phyloP scores from a whole-genome alignment of 64 coral and sea anemone species.

The Pocillopora damicornis region DNA sequence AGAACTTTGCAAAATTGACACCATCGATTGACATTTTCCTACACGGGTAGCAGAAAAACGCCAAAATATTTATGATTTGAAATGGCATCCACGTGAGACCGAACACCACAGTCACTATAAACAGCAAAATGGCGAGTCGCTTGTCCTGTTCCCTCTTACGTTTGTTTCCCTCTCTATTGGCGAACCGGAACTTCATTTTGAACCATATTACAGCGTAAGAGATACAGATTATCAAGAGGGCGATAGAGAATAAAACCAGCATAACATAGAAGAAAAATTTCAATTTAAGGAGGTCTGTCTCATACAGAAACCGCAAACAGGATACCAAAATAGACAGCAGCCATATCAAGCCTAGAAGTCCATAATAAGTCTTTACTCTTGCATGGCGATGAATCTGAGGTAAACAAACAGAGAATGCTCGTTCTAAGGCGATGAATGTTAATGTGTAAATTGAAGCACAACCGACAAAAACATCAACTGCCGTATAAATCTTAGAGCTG shows the following conservation, averaged over 20 bases:
- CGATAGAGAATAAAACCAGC: constrained; percentile 54
- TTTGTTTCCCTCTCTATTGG: constrained; percentile 45
- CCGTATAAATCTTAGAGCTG: constrained; percentile 42
- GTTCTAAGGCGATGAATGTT: constrained; percentile 71
- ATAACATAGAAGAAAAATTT: constrained; percentile 80
- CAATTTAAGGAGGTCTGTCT: constrained; percentile 41
- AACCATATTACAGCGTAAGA: constrained; percentile 70
- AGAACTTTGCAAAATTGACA: constrained; percentile 68
- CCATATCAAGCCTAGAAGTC: constrained; percentile 61
- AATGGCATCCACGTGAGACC: constrained; percentile 85
- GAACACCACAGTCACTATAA: constrained; percentile 63
- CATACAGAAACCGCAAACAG: constrained; percentile 47
- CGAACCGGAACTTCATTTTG: constrained; percentile 82
- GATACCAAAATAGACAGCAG: constrained; percentile 53
- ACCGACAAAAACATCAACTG: constrained; percentile 79
- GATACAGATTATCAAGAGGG: constrained; percentile 64
- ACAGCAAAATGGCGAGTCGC: constrained; percentile 69
- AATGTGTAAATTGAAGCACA: constrained; percentile 86
- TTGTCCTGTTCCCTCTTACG: constrained; percentile 66
- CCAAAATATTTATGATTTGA: constrained; percentile 72
- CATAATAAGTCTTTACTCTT: constrained; percentile 43
- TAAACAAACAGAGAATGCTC: constrained; percentile 68
- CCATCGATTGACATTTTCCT: constrained; percentile 54
- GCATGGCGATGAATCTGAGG: constrained; percentile 62
- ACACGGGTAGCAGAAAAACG: constrained; percentile 77